These are phyloP conservation scores for Cyphomyrus discorhynchus DNA, from an alignment of 2,113 vertebrate species.

Conservation along the genomic window DNA sequence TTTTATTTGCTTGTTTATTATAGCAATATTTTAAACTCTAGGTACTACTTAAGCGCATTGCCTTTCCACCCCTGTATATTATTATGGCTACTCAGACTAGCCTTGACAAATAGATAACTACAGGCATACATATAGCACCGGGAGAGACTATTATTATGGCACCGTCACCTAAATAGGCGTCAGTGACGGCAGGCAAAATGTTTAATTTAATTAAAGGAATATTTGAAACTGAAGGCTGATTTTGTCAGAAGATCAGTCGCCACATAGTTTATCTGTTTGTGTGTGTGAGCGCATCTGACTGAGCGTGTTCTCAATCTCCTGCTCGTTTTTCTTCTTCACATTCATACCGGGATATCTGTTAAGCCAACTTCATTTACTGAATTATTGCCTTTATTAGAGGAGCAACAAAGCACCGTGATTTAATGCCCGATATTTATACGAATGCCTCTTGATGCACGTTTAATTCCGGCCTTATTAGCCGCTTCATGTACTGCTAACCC, in stretches of 20 bases:
- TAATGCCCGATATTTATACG: background rate
- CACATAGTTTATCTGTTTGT: constrained; percentile 22
- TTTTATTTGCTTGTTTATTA: background rate
- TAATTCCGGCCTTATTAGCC: constrained; percentile 3
- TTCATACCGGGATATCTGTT: background rate
- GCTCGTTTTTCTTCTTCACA: constrained; percentile 14
- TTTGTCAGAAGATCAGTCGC: constrained; percentile 17
- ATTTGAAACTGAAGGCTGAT: background rate
- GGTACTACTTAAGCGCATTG: constrained; percentile 25
- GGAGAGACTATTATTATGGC: constrained; percentile 7
- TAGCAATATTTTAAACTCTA: background rate
- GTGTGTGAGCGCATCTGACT: background rate
- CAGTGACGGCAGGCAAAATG: background rate
- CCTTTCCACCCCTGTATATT: background rate
- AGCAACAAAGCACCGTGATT: background rate
- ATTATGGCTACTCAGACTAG: constrained; percentile 5
- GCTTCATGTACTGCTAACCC: background rate
- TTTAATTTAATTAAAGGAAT: background rate
- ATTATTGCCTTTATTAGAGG: background rate
- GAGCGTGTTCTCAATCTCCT: constrained; percentile 18
- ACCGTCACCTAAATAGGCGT: constrained; percentile 15
- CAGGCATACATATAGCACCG: background rate
- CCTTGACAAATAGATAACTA: constrained; percentile 20
- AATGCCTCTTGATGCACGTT: background rate
- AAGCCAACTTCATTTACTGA: background rate